phyloP scores from a whole-genome alignment of 1,140 invertebrate genomes.

The Sitobion miscanthi region DNA sequence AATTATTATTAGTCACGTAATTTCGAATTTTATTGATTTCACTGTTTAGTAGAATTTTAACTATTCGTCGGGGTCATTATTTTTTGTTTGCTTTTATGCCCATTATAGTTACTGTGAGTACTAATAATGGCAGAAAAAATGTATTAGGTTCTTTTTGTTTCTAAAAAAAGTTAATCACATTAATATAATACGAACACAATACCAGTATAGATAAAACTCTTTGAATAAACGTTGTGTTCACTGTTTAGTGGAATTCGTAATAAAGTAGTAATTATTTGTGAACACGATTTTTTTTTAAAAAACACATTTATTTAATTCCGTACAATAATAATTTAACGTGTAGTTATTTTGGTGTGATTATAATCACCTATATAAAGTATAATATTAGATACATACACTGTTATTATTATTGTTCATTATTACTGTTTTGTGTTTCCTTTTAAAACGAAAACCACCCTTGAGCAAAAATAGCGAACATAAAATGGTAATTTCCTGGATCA shows the following conservation, averaged over 20 bases:
- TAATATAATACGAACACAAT: not conserved
- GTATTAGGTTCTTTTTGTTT: not conserved
- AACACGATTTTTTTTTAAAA: not conserved
- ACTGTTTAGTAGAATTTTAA: not conserved
- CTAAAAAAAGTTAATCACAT: constrained; percentile 5
- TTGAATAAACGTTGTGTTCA: not conserved
- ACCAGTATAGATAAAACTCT: not conserved
- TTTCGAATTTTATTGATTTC: not conserved
- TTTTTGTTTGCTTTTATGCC: not conserved
- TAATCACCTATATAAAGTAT: not conserved
- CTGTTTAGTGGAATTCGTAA: not conserved
- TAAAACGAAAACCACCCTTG: not conserved
- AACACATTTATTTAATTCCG: not conserved
- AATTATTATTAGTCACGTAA: not conserved
- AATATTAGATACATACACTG: not conserved
- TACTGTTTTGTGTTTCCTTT: not conserved
- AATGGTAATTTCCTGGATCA: not conserved
- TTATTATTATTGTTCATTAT: not conserved
- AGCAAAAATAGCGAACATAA: not conserved
- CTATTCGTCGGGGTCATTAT: not conserved
- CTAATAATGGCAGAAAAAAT: not conserved
- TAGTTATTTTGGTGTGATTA: not conserved
- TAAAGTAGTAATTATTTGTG: not conserved
- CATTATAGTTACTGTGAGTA: not conserved
- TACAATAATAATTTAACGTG: not conserved